These are phyloP conservation scores for Nycticebus coucang DNA, from an alignment of 2,113 vertebrate genomes.

Conservation along the genomic window DNA sequence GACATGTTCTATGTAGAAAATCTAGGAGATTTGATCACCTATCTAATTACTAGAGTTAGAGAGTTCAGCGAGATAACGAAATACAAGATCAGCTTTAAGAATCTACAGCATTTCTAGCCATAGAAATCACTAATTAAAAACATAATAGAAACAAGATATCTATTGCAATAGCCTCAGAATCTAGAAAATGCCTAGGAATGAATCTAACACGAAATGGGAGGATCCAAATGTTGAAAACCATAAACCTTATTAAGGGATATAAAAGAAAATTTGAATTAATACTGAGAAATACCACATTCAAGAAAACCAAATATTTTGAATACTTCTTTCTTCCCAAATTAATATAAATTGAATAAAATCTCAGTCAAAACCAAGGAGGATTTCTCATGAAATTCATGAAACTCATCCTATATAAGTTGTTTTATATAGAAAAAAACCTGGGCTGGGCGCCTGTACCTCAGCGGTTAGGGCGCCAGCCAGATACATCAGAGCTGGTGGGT, in stretches of 20 bases:
- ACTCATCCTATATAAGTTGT: not conserved
- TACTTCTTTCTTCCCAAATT: not conserved
- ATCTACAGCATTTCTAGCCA: not conserved
- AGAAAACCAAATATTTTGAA: not conserved
- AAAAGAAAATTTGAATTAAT: not conserved
- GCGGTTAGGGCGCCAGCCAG: no score
- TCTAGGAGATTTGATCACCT: not conserved
- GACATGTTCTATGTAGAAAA: not conserved
- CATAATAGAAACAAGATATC: not conserved
- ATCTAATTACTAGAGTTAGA: slow-evolving; percentile 45
- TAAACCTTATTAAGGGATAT: not conserved
- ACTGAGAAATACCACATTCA: not conserved
- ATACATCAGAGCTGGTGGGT: no score
- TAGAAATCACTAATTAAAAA: not conserved
- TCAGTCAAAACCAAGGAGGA: not conserved
- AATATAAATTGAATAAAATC: not conserved
- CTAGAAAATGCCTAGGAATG: not conserved
- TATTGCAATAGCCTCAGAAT: not conserved
- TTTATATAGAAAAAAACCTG: no score
- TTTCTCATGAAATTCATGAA: not conserved
- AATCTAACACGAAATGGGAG: not conserved
- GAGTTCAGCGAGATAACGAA: slow-evolving; percentile 28
- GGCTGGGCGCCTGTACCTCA: no score
- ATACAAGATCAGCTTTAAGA: not conserved
- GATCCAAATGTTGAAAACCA: not conserved